Base-by-base conservation (phyloP, 2,888 invertebrate species). In the Cephus spinipes region DNA sequence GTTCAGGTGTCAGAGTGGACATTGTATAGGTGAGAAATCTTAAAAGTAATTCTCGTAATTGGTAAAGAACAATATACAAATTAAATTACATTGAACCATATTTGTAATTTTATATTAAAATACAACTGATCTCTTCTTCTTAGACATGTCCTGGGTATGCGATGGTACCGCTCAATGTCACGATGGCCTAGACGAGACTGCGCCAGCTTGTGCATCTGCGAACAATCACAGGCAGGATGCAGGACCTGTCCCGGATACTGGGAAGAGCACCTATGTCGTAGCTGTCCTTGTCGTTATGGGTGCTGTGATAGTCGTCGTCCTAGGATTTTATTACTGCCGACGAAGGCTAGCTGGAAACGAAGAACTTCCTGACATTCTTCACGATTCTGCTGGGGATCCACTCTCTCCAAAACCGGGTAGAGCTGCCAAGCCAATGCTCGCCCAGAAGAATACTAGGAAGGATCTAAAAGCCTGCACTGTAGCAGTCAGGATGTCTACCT, bases 151-250 rank as follows among this genome's bases (percentile, higher is more conserved):
- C 15, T 92, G 92, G 85, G 94, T 94, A 1, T 95, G 95, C 85
- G 95, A 95, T 86, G 94, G 94, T 23, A 93, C 92, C 9, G 91
- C 93, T 0, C 94, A 96, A 79, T 96, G 96, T 87, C 92, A 93
- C 9, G 95, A 96, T 87, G 94, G 94, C 0, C 93, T 94, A 32
- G 96, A 96, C 89, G 97, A 97, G 90, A 92, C 94, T 11, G 93
- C 94, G 1, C 93, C 94, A 2, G 93, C 94, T 4, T 96, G 96
- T 86, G 92, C 92, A 1, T 87, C 89, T 1, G 84, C 86, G 6
- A 89, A 87, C 73, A 89, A 92, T 78, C 92, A 92, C n/a, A 91
- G 92, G 11, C 92, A 93, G 75, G 81, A 93, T 88, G 78, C 83
- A 36, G 80, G 74, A 75, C 81, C 75, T 6, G 55, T 76, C 2